These are phyloP conservation scores for Phortica variegata DNA, from an alignment of 1,140 invertebrate species.

Conservation along the genomic window DNA sequence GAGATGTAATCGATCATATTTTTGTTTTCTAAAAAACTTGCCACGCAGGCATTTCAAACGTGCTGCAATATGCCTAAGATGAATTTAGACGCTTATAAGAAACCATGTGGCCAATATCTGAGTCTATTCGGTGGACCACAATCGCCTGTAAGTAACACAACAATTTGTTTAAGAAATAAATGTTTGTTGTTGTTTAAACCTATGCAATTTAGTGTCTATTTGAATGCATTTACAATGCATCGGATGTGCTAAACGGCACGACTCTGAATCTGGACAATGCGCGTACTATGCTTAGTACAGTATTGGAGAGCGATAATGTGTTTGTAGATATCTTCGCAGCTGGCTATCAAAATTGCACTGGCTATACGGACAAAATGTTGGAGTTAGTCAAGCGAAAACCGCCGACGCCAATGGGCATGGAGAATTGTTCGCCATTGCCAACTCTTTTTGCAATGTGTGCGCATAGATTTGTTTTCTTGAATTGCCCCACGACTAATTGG, in stretches of 20 bases:
- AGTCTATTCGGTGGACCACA: background rate
- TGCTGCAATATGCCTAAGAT: conserved; percentile 23
- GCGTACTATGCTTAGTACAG: conserved; percentile 9
- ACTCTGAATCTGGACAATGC: conserved; percentile 17
- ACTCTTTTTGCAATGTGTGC: conserved; percentile 16
- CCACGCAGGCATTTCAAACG: too few species aligned
- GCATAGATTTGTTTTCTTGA: conserved; percentile 16
- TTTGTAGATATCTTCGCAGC: conserved; percentile 13
- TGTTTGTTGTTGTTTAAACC: background rate
- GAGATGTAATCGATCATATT: too few species aligned
- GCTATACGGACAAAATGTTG: conserved; percentile 5
- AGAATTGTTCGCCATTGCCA: conserved; percentile 14
- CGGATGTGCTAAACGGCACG: conserved; percentile 6
- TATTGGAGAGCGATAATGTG: conserved; percentile 21
- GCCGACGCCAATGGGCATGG: background rate
- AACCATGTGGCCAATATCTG: conserved; percentile 19
- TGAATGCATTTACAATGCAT: conserved; percentile 30
- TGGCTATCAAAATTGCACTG: conserved; percentile 23
- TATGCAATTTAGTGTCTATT: conserved; percentile 18
- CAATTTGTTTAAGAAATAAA: background rate
- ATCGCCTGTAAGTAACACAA: conserved; percentile 22
- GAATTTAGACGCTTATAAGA: conserved; percentile 15
- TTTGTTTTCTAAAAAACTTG: too few species aligned
- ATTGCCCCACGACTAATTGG: conserved; percentile 31
- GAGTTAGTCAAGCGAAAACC: background rate